phyloP scores from a whole-genome alignment of 2,797 vertebrate species.

The Arctocebus calabarensis region DNA sequence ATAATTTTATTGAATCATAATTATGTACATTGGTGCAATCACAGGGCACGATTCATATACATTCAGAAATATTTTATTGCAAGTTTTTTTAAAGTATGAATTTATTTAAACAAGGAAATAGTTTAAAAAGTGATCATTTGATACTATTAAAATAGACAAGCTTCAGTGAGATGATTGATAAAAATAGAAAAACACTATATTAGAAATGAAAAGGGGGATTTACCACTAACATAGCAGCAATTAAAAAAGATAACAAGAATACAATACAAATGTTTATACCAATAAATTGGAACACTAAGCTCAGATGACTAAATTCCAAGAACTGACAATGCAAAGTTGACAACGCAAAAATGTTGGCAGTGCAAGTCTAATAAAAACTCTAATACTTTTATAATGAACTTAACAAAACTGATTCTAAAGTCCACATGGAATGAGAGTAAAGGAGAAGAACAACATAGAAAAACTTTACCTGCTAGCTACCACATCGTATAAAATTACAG shows the following conservation, averaged over 20 bases:
- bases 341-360: not conserved
- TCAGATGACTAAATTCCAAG: constrained; percentile 2
- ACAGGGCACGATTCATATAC: no score
- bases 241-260: not conserved
- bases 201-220: not conserved
- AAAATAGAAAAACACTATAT: not conserved
- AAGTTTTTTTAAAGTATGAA: not conserved
- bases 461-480: not conserved
- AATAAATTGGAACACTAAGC: not conserved
- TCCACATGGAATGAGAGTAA: no score
- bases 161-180: not conserved
- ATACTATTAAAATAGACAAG: not conserved
- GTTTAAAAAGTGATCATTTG: not conserved
- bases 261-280: not conserved
- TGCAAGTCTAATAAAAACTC: not conserved
- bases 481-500: not conserved
- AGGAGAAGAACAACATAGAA: not conserved
- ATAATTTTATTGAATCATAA: no score
- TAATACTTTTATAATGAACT: not conserved
- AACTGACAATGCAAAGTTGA: not conserved
- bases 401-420: not conserved
- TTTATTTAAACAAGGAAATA: constrained; percentile 11
- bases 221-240: not conserved
- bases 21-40: no score
- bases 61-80: no score